Conservation (phyloP, 30 jellyfish, hydroid and myxozoan species). For the Hydractinia symbiolongicarpus region DNA sequence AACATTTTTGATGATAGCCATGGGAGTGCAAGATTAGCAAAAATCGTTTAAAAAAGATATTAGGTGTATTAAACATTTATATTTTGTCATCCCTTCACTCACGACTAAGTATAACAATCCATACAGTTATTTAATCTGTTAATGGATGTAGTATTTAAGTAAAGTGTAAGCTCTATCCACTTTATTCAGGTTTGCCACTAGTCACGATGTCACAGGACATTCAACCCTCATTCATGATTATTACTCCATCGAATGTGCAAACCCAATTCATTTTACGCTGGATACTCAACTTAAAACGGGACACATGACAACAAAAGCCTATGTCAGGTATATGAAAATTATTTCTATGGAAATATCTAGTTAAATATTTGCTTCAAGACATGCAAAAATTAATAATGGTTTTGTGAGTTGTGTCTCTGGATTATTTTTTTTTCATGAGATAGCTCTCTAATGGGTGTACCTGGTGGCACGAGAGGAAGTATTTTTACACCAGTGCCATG, state of each 20-base stretch:
- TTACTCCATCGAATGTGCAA: slow-evolving; percentile 62
- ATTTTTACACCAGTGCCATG: slow-evolving; percentile 85
- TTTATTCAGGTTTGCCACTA: slow-evolving; percentile 82
- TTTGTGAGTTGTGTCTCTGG: neutral
- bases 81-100: too few species aligned
- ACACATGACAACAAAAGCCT: slow-evolving; percentile 68
- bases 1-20: too few species aligned
- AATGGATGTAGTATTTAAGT: too few species aligned
- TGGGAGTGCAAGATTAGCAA: too few species aligned
- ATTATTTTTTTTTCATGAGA: neutral
- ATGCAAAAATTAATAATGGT: too few species aligned
- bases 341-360: too few species aligned
- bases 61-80: too few species aligned
- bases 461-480: slow-evolving; percentile 97
- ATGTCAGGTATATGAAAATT: slow-evolving; percentile 46
- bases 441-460: slow-evolving; percentile 98
- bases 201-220: slow-evolving; percentile 90
- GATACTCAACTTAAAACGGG: slow-evolving; percentile 85
- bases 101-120: too few species aligned
- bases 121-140: too few species aligned
- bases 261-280: slow-evolving; percentile 84
- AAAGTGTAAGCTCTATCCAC: too few species aligned
- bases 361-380: too few species aligned
- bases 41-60: too few species aligned
- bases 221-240: slow-evolving; percentile 85